Evolutionary conservation across 2,888 invertebrate species (phyloP), one percentile per base, ranked within the genome.

Genomic region (Argyresthia albistria): DNA sequence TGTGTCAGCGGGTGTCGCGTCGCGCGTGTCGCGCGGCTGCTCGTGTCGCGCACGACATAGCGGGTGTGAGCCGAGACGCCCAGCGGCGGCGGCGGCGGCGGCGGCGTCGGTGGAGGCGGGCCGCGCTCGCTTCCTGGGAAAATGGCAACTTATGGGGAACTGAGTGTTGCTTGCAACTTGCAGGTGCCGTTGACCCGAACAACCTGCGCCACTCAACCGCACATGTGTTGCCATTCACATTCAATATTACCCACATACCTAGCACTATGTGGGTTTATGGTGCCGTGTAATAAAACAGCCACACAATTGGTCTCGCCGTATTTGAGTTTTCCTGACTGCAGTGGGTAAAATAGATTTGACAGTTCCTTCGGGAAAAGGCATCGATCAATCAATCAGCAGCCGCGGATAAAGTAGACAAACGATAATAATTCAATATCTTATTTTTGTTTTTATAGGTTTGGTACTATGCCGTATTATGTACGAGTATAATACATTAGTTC

Each of bases 61-160:
- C 25, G 25, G 25, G 25, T 25, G 25, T 25, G 25, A 4, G 25
- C 25, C 25, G 25, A 25, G 25, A 25, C 25, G 25, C 25, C 25
- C 25, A 2, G 57, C 56, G 63, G 63, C 61, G 57, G 56, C 57
- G 56, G 56, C 54, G 63, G 57, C 57, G 60, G 56, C 59, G 62
- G 10, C 43, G 12, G 12, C 43, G 15, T 14, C 15, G 15, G 45
- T 15, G 39, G 45, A 45, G 50, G 50, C 50, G 50, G 43, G 56
- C 57, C 62, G 59, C 61, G 60, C 63, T 62, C 71, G 76, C 75
- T 84, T 86, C 86, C 81, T 80, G 76, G 81, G 84, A 86, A 84
- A 84, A 84, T 82, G 73, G 80, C 83, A 81, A 83, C 76, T 84
- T 83, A 82, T 77, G 76, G 79, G 80, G 80, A 81, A 81, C 74